Conservation (phyloP, 2,797 vertebrate genomes). For the Petrocephalus schoutedeni region DNA sequence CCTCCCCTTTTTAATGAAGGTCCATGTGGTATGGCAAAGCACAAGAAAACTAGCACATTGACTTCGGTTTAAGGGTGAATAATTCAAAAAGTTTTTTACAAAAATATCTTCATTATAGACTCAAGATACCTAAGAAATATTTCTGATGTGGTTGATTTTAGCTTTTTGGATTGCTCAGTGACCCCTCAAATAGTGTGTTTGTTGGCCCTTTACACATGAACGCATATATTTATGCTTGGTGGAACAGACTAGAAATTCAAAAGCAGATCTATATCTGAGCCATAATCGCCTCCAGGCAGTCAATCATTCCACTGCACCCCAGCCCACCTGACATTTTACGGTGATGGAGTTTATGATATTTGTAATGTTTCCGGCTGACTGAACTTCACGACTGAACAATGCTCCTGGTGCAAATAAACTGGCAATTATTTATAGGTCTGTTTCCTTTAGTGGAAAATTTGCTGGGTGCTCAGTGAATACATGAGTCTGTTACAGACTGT, state of each 20-base stretch:
- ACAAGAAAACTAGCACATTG: background rate
- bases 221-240: background rate
- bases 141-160: background rate
- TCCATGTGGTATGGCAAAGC: background rate
- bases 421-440: constrained; percentile 2
- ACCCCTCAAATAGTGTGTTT: background rate
- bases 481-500: background rate
- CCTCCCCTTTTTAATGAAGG: background rate
- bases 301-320: background rate
- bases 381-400: background rate
- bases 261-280: background rate
- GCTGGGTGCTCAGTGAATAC: background rate
- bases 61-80: background rate
- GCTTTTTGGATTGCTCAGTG: background rate
- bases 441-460: background rate
- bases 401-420: constrained; percentile 5
- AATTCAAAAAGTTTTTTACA: background rate
- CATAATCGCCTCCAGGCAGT: background rate
- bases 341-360: background rate
- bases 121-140: background rate
- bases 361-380: constrained; percentile 1
- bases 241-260: background rate
- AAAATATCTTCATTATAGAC: background rate
- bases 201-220: background rate
- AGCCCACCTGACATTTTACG: background rate